Evolutionary conservation across 1,140 invertebrate species (phyloP).

Genomic region (Lamellibrachia luymesi): DNA sequence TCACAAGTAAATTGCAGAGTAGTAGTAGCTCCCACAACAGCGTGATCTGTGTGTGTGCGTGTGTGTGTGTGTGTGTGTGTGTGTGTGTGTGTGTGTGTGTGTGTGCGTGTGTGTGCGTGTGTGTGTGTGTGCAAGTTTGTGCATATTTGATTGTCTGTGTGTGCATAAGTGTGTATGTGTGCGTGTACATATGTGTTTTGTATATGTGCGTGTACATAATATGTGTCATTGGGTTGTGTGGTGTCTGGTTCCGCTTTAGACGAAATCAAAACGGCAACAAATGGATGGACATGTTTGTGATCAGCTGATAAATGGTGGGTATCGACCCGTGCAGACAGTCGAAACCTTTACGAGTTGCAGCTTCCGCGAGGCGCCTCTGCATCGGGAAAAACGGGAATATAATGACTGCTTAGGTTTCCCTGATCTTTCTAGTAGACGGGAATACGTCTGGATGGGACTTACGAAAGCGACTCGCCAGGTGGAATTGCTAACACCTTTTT

Average conservation of each 20-base stretch:
- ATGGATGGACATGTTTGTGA: background rate
- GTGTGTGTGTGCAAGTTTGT: background rate
- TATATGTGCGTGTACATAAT: too few relatives aligned
- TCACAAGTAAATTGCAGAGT: background rate
- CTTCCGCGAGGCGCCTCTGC: background rate
- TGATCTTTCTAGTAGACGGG: background rate
- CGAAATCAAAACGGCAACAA: background rate
- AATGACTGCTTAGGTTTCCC: background rate
- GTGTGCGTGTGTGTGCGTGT: too few relatives aligned
- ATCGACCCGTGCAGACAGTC: background rate
- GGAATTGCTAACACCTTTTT: background rate
- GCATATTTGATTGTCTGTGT: background rate
- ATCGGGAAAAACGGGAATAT: background rate
- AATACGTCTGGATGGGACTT: background rate
- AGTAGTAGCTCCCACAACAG: background rate
- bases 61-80: background rate
- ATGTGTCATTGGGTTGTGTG: too few relatives aligned
- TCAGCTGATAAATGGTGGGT: background rate
- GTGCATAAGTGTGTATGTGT: background rate
- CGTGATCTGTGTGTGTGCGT: background rate
- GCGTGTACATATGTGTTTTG: too few relatives aligned
- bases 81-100: background rate
- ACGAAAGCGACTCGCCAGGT: background rate
- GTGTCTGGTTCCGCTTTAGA: background rate
- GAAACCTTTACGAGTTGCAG: background rate